phyloP scores from a whole-genome alignment of 2,888 invertebrate species.

The Meteorus colon region DNA sequence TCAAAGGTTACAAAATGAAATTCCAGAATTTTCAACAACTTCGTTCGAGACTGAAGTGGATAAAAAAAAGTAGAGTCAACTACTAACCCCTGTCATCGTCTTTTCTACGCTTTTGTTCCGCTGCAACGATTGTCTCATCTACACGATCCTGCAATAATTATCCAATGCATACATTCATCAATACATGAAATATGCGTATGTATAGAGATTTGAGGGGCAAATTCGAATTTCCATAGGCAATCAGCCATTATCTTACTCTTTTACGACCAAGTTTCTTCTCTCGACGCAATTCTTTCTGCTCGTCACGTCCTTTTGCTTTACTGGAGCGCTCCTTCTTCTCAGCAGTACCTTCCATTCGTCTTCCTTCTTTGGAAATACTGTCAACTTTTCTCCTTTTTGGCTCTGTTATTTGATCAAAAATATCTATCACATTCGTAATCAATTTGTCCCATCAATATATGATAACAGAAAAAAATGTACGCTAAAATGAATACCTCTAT shows the following conservation, averaged over 20 bases:
- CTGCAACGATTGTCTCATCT: slow-evolving; percentile 79
- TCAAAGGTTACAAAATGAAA: slow-evolving; percentile 37
- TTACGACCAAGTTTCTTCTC: slow-evolving; percentile 88
- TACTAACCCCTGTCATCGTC: slow-evolving; percentile 84
- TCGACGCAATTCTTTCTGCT: slow-evolving; percentile 86
- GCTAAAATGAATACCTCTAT: slow-evolving; percentile 74
- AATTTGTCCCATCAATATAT: slow-evolving; percentile 21
- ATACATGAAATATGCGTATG: no score
- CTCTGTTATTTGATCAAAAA: slow-evolving; percentile 75
- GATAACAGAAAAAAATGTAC: slow-evolving; percentile 28
- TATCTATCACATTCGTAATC: slow-evolving; percentile 23
- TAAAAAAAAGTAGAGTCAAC: slow-evolving; percentile 40
- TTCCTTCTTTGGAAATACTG: slow-evolving; percentile 80
- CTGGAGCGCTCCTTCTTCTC: slow-evolving; percentile 71
- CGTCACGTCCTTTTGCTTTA: slow-evolving; percentile 77
- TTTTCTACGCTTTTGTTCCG: slow-evolving; percentile 85
- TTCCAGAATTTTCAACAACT: slow-evolving; percentile 13
- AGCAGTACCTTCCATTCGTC: slow-evolving; percentile 61
- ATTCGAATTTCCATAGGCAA: slow-evolving; percentile 17
- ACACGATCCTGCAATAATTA: slow-evolving; percentile 79
- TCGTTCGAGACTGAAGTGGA: slow-evolving; percentile 21
- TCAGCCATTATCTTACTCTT: slow-evolving; percentile 76
- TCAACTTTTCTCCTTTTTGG: slow-evolving; percentile 91
- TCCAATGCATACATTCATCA: slow-evolving; percentile 14
- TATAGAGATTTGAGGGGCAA: slow-evolving; percentile 29